Conservation (phyloP, 2,888 invertebrate genomes). For the Pyrrhia umbra region DNA sequence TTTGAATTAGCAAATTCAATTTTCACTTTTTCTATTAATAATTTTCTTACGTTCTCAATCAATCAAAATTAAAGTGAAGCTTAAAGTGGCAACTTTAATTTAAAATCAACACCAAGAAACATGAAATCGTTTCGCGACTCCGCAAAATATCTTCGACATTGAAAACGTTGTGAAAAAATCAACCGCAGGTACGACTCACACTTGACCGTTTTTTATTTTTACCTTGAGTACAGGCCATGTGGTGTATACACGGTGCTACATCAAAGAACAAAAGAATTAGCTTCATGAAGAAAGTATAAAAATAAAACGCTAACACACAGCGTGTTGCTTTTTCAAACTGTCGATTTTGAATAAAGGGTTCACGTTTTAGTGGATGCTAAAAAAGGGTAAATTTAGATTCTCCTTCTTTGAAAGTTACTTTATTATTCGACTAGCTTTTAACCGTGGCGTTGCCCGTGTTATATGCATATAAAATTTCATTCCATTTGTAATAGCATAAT, state of each 20-base stretch:
- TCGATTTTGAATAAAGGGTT: background rate
- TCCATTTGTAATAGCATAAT: no score
- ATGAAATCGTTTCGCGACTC: background rate
- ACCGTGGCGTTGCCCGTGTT: no score
- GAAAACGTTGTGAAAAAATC: background rate
- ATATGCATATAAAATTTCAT: no score
- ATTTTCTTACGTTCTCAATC: no score
- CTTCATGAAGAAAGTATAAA: conserved; percentile 81
- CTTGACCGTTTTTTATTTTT: conserved; percentile 76
- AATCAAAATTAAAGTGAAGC: no score
- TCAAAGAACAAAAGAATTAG: conserved; percentile 87
- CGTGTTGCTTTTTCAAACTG: conserved; percentile 53
- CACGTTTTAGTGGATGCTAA: background rate
- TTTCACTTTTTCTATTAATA: no score
- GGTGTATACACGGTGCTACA: conserved; percentile 76
- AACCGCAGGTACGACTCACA: conserved; percentile 56
- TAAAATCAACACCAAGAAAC: background rate
- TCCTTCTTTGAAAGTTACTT: no score
- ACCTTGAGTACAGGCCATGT: conserved; percentile 81
- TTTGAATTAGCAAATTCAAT: no score
- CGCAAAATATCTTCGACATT: conserved; percentile 1
- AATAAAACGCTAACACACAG: conserved; percentile 78
- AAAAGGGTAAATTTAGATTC: no score
- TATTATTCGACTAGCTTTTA: no score
- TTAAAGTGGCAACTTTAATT: no score